Conservation (phyloP, 2,797 vertebrate species). For the Dallia pectoralis region DNA sequence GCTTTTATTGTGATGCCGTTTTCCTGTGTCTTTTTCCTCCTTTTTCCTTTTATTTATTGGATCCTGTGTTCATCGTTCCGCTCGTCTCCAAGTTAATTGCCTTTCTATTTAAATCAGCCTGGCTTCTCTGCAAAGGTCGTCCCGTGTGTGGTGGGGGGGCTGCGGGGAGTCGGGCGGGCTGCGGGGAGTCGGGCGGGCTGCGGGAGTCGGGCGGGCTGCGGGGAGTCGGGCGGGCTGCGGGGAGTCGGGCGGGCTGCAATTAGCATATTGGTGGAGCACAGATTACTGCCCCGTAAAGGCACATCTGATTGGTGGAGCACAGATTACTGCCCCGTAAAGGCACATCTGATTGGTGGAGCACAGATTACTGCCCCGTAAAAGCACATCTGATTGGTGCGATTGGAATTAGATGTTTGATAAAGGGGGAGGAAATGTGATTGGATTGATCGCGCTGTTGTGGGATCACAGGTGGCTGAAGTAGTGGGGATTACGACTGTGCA, state of each 20-base stretch:
- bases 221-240: too few species aligned
- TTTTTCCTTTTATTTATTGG: not conserved
- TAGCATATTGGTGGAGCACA: too few species aligned
- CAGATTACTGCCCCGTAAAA: conserved; percentile 29
- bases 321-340: conserved; percentile 33
- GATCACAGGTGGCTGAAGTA: conserved; percentile 31
- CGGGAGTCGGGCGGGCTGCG: not conserved
- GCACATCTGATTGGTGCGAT: conserved; percentile 43
- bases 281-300: conserved; percentile 33
- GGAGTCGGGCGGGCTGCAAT: too few species aligned
- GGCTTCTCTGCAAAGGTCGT: not conserved
- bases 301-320: too few species aligned
- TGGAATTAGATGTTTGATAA: conserved; percentile 29
- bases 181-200: not conserved
- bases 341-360: conserved; percentile 20
- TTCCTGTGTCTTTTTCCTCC: not conserved
- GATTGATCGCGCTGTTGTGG: not conserved
- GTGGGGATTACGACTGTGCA: conserved; percentile 19
- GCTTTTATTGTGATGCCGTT: not conserved
- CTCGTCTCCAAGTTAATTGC: not conserved
- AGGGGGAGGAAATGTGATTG: conserved; percentile 18
- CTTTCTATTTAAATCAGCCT: conserved; percentile 6
- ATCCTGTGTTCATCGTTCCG: not conserved
- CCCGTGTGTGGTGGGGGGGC: not conserved
- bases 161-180: not conserved